A percentile compares a stretch with the other conserved stretches of the same genome.
Conservation (phyloP, 1,140 invertebrate species). For the Cyclargus thomasi region DNA sequence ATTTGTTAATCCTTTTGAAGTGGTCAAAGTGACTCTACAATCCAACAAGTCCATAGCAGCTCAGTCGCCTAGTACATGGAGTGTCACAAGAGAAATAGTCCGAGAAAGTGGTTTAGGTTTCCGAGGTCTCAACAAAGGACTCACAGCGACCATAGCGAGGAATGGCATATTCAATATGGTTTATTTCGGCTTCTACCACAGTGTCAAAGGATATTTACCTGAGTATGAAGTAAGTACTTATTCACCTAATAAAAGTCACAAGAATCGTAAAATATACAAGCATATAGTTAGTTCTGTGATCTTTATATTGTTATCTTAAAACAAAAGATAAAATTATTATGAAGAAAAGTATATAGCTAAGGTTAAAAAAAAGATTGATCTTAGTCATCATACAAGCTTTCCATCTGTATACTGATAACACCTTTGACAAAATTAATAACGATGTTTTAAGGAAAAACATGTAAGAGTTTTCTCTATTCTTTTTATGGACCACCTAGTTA, state of each 20-base stretch:
- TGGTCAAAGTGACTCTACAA: conserved; percentile 92
- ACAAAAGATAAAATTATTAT: no score
- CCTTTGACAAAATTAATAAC: no score
- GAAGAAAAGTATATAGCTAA: no score
- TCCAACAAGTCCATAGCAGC: conserved; percentile 77
- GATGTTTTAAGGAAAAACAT: no score
- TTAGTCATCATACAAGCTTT: no score
- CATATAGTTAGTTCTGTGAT: no score
- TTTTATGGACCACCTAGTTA: neutral
- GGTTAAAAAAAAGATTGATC: no score
- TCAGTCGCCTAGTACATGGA: conserved; percentile 83
- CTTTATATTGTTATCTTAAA: no score
- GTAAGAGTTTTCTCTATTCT: neutral
- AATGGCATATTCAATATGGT: conserved; percentile 94
- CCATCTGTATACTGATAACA: no score
- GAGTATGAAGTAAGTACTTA: conserved; percentile 76
- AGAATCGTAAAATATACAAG: no score
- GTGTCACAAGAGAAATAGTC: conserved; percentile 87
- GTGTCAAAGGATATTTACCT: conserved; percentile 86
- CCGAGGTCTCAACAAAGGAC: conserved; percentile 89
- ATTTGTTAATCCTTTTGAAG: conserved; percentile 95
- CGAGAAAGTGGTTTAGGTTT: conserved; percentile 84
- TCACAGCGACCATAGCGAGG: conserved; percentile 89
- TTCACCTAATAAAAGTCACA: neutral
- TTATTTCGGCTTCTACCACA: conserved; percentile 96